Evolutionary conservation across 2,113 vertebrate genomes (phyloP), one percentile per base, ranked within the genome.

Genomic region (Dicrurus megarhynchus): DNA sequence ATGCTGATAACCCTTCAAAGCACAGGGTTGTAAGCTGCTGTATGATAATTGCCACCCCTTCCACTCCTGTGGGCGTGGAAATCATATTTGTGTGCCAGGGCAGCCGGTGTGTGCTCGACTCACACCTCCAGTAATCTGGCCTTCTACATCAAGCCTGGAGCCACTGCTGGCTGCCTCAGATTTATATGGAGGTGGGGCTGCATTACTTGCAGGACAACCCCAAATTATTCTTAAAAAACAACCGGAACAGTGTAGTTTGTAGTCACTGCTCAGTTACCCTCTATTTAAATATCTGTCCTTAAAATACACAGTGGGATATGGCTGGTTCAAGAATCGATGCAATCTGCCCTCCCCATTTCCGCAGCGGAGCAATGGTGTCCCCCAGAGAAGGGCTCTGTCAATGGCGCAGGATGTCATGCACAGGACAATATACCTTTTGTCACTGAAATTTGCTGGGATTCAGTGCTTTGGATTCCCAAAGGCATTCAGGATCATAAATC

Each of bases 401-500:
- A 68, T 3, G 26, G 85, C 11, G 3, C 33, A 55, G 46, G 71
- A 69, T 46, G 33, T 81, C 55, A 55, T 5, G 16, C 55, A 20
- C 32, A 9, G 18, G 27, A 89, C 80, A 95, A 60, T 11, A 0
- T 14, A 33, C 13, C 87, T 87, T 91, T 89, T 91, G 57, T 75
- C 46, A 33, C 57, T 20, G 35, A 79, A 84, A 87, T 68, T 61
- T 5, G 0, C 21, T 70, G 55, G 74, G 88, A 78, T 47, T 79
- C 33, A 1, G 33, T 22, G 65, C 70, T 89, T 71, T 65, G 44
- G 82, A 90, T 83, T 81, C 85, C 82, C 87, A 87, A 65, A 93
- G 70, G 95, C 85, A 57, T 73, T 76, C 63, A 85, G 61, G 53
- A 93, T 20, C 70, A 92, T 35, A 83, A 94, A 95, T 85, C 90